Percentiles rank a stretch among this genome's conserved stretches.
These are phyloP conservation scores for Atrichornis clamosus DNA, from an alignment of 2,113 vertebrate genomes.

Conservation along the genomic window DNA sequence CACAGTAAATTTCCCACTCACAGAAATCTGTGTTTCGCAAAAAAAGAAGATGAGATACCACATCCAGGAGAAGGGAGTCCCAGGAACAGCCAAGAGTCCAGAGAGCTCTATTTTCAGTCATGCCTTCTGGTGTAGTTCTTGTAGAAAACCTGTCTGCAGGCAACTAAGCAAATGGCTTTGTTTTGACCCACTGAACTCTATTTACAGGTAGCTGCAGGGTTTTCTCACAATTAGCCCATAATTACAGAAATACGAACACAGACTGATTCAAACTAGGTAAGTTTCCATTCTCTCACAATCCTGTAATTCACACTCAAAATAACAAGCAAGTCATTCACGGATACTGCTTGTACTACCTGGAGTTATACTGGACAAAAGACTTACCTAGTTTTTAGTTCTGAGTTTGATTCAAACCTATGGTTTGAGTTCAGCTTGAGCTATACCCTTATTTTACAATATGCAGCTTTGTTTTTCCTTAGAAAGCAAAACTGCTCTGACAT, in stretches of 20 bases:
- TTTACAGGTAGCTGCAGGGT: background rate
- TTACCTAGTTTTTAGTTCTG: background rate
- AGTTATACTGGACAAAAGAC: background rate
- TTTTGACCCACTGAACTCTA: background rate
- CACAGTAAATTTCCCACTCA: background rate
- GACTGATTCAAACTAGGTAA: background rate
- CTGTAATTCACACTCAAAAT: background rate
- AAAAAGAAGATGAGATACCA: background rate
- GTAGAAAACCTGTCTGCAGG: background rate
- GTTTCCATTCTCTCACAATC: background rate
- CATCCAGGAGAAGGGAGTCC: background rate
- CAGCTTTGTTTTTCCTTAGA: background rate
- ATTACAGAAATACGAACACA: background rate
- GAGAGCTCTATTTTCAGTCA: background rate
- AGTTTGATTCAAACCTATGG: background rate
- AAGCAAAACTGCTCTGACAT: background rate
- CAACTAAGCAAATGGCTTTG: background rate
- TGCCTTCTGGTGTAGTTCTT: background rate
- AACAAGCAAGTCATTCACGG: background rate
- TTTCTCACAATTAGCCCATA: background rate
- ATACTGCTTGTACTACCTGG: background rate
- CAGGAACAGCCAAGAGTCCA: background rate
- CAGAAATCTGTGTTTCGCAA: background rate
- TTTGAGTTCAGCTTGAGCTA: background rate
- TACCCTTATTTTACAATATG: background rate